A percentile compares a stretch with the other conserved stretches of the same genome.
Conservation (phyloP, 2,888 invertebrate species). For the Dasysyrphus albostriatus region DNA sequence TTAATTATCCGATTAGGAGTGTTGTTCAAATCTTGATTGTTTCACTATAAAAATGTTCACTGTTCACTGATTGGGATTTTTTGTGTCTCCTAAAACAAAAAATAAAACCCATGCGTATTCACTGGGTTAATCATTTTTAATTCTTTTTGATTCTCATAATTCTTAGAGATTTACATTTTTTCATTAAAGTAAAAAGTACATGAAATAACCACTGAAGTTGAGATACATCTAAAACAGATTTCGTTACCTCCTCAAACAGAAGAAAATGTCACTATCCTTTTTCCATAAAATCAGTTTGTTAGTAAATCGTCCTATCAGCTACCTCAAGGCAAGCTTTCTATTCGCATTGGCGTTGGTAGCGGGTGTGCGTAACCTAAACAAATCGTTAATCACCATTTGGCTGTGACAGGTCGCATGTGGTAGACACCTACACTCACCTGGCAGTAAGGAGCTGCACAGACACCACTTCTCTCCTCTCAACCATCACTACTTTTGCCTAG, state of each 20-base stretch:
- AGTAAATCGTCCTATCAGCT: slow-evolving; percentile 4
- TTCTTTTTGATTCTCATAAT: neutral
- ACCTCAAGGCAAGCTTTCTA: slow-evolving; percentile 1
- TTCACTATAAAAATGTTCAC: neutral
- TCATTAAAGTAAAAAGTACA: neutral
- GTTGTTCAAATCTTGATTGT: neutral
- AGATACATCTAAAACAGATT: neutral
- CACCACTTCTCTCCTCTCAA: neutral
- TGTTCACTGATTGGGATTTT: no score
- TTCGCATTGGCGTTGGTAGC: neutral
- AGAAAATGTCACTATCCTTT: neutral
- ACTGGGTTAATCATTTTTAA: no score
- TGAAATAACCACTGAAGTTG: no score
- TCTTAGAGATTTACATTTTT: neutral
- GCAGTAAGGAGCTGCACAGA: slow-evolving; percentile 35
- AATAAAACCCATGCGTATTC: no score
- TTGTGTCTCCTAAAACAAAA: no score
- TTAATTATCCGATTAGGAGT: slow-evolving; percentile 25
- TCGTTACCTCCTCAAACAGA: neutral
- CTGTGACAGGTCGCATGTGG: slow-evolving; percentile 61
- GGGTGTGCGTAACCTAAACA: slow-evolving; percentile 41
- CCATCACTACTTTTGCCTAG: neutral
- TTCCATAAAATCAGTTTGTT: neutral
- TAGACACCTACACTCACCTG: slow-evolving; percentile 62
- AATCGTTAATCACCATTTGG: slow-evolving; percentile 63